A percentile compares a stretch with the other conserved stretches of the same genome.
phyloP scores from a whole-genome alignment of 1,140 invertebrate species.

The Eufriesea mexicana region DNA sequence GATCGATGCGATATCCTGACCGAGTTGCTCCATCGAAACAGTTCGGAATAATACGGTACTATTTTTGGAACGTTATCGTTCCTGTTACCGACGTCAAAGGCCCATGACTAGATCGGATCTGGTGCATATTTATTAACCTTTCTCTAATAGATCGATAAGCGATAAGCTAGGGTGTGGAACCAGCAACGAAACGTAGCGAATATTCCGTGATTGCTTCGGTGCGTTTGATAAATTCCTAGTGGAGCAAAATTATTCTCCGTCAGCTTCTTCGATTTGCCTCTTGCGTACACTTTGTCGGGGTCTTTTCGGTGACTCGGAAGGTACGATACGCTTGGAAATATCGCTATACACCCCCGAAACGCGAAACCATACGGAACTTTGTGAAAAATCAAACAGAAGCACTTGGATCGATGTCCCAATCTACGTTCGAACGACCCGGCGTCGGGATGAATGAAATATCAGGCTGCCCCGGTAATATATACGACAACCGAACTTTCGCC shows the following conservation, averaged over 20 bases:
- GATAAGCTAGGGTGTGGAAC: not conserved
- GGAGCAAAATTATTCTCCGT: too few relatives aligned
- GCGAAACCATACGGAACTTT: too few relatives aligned
- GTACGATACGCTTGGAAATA: too few relatives aligned
- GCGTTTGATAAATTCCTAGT: too few relatives aligned
- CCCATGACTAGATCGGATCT: not conserved
- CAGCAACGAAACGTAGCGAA: too few relatives aligned
- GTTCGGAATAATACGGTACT: not conserved
- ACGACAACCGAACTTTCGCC: slow-evolving; percentile 54
- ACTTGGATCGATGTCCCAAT: not conserved
- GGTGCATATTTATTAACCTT: not conserved
- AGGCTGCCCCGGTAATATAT: slow-evolving; percentile 57
- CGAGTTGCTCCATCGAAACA: not conserved
- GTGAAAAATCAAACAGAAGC: not conserved
- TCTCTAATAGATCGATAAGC: not conserved
- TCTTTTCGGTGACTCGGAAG: too few relatives aligned
- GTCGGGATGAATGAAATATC: slow-evolving; percentile 71
- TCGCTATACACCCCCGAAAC: too few relatives aligned
- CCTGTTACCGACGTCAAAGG: too few relatives aligned
- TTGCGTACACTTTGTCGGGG: too few relatives aligned
- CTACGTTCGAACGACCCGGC: not conserved
- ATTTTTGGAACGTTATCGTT: not conserved
- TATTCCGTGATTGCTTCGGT: too few relatives aligned
- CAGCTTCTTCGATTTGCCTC: too few relatives aligned
- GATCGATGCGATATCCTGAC: not conserved